Evolutionary conservation across 1,140 invertebrate genomes (phyloP).

Genomic region (Pseudomyrmex gracilis): DNA sequence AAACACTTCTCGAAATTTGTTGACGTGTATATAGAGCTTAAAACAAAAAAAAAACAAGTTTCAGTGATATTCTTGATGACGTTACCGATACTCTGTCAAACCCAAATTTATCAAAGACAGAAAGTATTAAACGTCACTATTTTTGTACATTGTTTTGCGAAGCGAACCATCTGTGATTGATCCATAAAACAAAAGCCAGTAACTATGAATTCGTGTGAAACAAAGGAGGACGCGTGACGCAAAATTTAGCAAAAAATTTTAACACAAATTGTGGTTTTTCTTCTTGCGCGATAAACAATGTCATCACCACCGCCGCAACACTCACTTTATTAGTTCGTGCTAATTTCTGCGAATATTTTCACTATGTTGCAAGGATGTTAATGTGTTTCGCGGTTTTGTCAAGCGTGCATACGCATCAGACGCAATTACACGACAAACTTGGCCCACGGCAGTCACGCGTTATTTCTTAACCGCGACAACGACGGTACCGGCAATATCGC

Average conservation of each 20-base stretch:
- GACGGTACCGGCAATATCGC: constrained; percentile 42
- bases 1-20: constrained; percentile 7
- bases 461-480: constrained; percentile 74
- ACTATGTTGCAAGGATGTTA: neutral
- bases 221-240: constrained; percentile 31
- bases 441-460: neutral
- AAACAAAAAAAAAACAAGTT: no score
- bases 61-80: neutral
- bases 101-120: constrained; percentile 58
- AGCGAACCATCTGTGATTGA: constrained; percentile 55
- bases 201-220: constrained; percentile 46
- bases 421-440: constrained; percentile 15
- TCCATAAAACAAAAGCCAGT: constrained; percentile 53
- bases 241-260: constrained; percentile 46
- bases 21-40: no score
- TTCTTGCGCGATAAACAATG: constrained; percentile 28
- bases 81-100: constrained; percentile 47
- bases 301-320: no score
- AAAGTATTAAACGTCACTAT: constrained; percentile 54
- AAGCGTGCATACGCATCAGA: neutral
- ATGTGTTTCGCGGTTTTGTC: neutral
- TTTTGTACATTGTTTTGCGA: constrained; percentile 35
- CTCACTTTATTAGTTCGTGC: neutral
- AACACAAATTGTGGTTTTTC: constrained; percentile 34
- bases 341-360: neutral